Base-by-base conservation (phyloP, 2,113 vertebrate species). In the Empidonax alnorum region DNA sequence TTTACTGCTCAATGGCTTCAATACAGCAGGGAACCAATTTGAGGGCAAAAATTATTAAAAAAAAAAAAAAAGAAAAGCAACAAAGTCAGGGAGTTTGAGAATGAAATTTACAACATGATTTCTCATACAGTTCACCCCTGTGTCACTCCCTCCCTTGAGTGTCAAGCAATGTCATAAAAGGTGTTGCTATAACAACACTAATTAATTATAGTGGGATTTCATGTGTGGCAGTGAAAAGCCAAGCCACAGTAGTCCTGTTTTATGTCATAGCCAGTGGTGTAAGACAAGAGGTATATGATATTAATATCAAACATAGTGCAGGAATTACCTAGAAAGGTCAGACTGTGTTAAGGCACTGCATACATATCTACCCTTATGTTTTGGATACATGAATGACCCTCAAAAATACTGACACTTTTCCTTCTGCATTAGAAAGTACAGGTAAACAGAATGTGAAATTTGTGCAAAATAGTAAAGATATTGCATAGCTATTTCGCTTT, bases 181-280 rank as follows among this genome's bases (percentile, higher is more conserved):
- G n/a, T 96, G 94, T 97, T 97, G 88, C 92, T 96, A 94, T 97
- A 97, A 96, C 93, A 97, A 94, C 95, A 79, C 68, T 97, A 96
- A 98, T 98, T 98, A 97, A 97, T 97, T 97, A 95, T 91, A 93
- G 68, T 65, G 82, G 69, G 82, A 96, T 97, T 97, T 97, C 61
- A 90, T 89, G 68, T 76, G 55, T 81, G 76, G 62, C 63, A 97
- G 78, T 67, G 91, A 93, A 92, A 76, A 97, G 35, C n/a, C 84
- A 93, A 91, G 84, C 65, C 73, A 77, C 66, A 42, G 76, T 76
- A 62, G 42, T 93, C 78, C 77, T 96, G 50, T 84, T 95, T 87
- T 49, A 68, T 95, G 87, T 88, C 87, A 96, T 8, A 90, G 44
- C 49, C 58, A 63, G 52, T 93, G 35, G 74, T 87, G 78, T 93